A percentile compares a stretch with the other conserved stretches of the same genome.
Conservation (phyloP, 1,140 invertebrate species). For the Leptonema lineaticorne region DNA sequence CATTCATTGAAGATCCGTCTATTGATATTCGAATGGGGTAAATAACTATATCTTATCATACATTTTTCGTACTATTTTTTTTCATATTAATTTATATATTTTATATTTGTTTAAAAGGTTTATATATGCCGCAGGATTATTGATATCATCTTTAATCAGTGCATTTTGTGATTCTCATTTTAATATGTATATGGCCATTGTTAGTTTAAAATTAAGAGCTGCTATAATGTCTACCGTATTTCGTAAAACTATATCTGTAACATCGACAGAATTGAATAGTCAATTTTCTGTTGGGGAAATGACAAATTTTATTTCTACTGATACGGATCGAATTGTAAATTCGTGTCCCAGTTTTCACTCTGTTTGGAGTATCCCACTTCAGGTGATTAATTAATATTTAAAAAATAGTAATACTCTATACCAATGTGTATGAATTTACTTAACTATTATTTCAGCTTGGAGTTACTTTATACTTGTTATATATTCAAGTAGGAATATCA, state of each 20-base stretch:
- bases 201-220: constrained; percentile 84
- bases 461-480: constrained; percentile 80
- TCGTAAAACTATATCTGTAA: constrained; percentile 74
- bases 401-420: constrained; percentile 22
- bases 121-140: constrained; percentile 75
- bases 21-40: constrained; percentile 66
- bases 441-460: constrained; percentile 64
- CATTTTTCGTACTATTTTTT: background rate
- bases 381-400: constrained; percentile 61
- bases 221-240: constrained; percentile 85
- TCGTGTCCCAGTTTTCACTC: constrained; percentile 95
- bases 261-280: constrained; percentile 57
- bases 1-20: constrained; percentile 74
- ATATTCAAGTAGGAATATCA: constrained; percentile 85
- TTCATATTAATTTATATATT: background rate
- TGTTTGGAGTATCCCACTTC: constrained; percentile 94
- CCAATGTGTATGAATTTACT: background rate
- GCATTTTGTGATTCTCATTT: constrained; percentile 86
- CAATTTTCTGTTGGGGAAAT: constrained; percentile 82
- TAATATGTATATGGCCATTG: constrained; percentile 81
- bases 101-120: constrained; percentile 56
- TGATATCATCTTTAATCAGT: constrained; percentile 66
- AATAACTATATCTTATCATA: constrained; percentile 23
- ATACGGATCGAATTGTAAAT: constrained; percentile 92
- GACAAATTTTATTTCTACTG: constrained; percentile 96